Evolutionary conservation across 2,113 vertebrate genomes (phyloP), one percentile per base, ranked within the genome.

Genomic region (Lophotis ruficrista): DNA sequence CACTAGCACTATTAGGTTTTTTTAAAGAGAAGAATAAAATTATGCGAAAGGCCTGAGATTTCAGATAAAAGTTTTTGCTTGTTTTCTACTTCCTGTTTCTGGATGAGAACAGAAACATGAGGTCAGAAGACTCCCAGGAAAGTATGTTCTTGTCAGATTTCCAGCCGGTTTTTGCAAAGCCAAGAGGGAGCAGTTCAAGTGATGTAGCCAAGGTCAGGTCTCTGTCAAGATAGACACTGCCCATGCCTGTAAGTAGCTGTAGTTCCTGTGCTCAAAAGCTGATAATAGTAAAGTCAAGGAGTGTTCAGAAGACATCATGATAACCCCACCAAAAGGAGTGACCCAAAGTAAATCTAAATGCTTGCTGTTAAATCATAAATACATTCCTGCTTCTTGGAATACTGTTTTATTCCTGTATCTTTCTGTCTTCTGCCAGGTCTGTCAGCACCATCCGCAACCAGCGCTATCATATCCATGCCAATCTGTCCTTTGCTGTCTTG

Each of bases 401-500:
- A 3, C 27, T 5, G 4, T 35, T 79, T 47, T 58, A 15, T 13
- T 64, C 30, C 15, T 3, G 1, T 24, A 20, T 5, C 27, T 82
- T 14, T 65, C 30, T 88, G 10, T 51, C 30, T 72, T 30, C 61
- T 33, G 82, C 48, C 97, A 99, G 99, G 72, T 99, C 99, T 12
- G 99, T 99, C 65, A 99, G 98, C 93, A 99, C 99, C 93, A 99
- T 99, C 71, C 98, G 99, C 61, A 99, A 99, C 97, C 99, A 99
- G 83, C 99, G 99, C 60, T 99, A 99, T 97, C 99, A 99, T 96
- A 99, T 99, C 97, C 99, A 99, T 1, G 99, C 99, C 97, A 99
- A 99, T 96, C 97, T 99, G 88, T 99, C 99, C 54, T 99, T 99
- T 2, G 98, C 99, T 13, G 98, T 99, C 83, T 97, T 99, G 86